These are phyloP conservation scores for Romanogobio albipinnatus DNA, from an alignment of 2,113 vertebrate species.

Conservation along the genomic window DNA sequence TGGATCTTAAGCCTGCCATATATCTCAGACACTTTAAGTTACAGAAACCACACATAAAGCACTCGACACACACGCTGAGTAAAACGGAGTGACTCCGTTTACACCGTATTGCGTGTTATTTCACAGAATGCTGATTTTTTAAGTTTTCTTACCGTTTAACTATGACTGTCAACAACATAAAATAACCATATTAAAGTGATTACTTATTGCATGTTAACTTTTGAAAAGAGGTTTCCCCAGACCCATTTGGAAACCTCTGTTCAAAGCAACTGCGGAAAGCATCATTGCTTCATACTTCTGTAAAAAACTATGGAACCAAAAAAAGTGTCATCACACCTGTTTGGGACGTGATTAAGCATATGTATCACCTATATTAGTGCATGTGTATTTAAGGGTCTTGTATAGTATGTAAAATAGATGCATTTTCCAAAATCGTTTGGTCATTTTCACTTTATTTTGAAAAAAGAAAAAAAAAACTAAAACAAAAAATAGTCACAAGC, in stretches of 20 bases:
- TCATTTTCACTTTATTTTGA: conserved; percentile 59
- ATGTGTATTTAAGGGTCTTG: background rate
- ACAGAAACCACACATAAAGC: background rate
- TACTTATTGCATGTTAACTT: background rate
- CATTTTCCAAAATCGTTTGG: background rate
- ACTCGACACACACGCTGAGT: background rate
- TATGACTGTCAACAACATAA: background rate
- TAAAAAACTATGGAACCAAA: background rate
- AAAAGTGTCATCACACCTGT: background rate
- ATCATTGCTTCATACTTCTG: background rate
- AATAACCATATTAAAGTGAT: background rate
- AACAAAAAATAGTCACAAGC: conserved; percentile 39
- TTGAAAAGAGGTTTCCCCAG: no score
- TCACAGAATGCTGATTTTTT: background rate
- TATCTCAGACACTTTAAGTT: background rate
- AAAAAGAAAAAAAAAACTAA: conserved; percentile 42
- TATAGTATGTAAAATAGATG: background rate
- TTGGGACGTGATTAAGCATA: background rate
- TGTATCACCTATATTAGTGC: background rate
- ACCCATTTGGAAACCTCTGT: no score
- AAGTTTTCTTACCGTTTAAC: background rate
- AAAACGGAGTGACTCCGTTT: background rate
- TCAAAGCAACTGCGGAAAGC: no score
- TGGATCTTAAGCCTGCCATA: background rate
- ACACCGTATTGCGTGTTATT: background rate